phyloP scores from a whole-genome alignment of 2,113 vertebrate genomes.

The Puntigrus tetrazona region DNA sequence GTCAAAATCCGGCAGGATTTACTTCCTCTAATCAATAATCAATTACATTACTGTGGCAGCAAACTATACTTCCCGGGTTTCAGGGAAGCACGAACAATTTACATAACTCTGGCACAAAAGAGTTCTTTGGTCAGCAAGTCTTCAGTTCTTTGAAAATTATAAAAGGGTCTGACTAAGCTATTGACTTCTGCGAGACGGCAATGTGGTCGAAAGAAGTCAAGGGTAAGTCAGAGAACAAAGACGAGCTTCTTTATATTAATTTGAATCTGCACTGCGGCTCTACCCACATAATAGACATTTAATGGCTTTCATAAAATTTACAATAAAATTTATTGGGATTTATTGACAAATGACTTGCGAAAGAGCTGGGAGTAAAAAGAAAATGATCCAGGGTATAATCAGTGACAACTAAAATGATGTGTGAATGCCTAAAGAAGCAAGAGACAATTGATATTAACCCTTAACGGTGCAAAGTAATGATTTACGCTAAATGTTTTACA shows the following conservation, averaged over 20 bases:
- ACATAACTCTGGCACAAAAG: slow-evolving; percentile 32
- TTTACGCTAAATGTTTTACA: neutral
- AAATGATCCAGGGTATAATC: neutral
- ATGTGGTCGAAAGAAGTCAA: slow-evolving; percentile 37
- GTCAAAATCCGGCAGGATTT: neutral
- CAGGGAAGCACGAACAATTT: slow-evolving; percentile 21
- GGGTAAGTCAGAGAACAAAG: slow-evolving; percentile 48
- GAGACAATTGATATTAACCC: neutral
- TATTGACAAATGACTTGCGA: slow-evolving; percentile 24
- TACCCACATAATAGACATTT: slow-evolving; percentile 33
- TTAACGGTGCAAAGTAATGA: neutral
- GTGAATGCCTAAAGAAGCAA: neutral
- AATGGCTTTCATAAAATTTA: slow-evolving; percentile 37
- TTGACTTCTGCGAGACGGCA: slow-evolving; percentile 38
- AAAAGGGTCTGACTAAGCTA: slow-evolving; percentile 32
- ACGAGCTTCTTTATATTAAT: slow-evolving; percentile 29
- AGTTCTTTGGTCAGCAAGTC: slow-evolving; percentile 39
- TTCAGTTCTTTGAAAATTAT: slow-evolving; percentile 42
- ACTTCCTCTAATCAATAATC: slow-evolving; percentile 47
- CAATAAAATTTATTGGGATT: slow-evolving; percentile 17
- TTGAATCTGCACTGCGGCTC: slow-evolving; percentile 33
- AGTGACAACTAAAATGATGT: neutral
- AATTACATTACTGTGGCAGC: slow-evolving; percentile 45
- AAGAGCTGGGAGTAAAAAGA: slow-evolving; percentile 9
- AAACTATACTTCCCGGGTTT: slow-evolving; percentile 23